Evolutionary conservation across 2,113 vertebrate species (phyloP).

Genomic region (Peromyscus californicus): DNA sequence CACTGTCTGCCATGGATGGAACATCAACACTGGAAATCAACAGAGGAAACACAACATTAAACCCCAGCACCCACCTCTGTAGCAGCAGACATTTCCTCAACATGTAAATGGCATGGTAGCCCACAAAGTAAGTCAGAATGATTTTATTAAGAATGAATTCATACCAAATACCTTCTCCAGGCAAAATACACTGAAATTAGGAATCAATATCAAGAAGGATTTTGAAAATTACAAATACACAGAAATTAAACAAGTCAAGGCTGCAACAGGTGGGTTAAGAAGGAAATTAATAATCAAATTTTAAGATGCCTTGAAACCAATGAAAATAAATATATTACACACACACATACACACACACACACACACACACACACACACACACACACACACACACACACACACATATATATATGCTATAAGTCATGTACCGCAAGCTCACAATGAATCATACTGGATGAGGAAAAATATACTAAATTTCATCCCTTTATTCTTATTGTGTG

Average conservation of each 20-base stretch:
- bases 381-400: neutral
- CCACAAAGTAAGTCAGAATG: neutral
- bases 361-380: neutral
- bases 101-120: no score
- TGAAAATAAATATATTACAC: neutral
- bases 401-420: neutral
- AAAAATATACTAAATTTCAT: neutral
- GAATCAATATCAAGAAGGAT: neutral
- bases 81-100: neutral
- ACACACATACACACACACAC: fast-evolving
- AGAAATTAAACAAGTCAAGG: neutral
- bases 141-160: neutral
- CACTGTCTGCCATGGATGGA: neutral
- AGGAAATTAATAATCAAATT: neutral
- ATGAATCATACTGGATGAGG: neutral
- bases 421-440: neutral
- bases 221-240: neutral
- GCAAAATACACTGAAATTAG: neutral
- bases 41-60: neutral
- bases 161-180: neutral
- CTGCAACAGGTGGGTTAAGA: neutral
- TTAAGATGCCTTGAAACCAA: neutral
- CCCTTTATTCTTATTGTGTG: neutral
- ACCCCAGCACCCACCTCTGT: fast-evolving
- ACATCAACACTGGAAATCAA: neutral